Percentiles rank a stretch among this genome's conserved stretches.
These are phyloP conservation scores for Phasia obesa DNA, from an alignment of 2,888 invertebrate species.

Conservation along the genomic window DNA sequence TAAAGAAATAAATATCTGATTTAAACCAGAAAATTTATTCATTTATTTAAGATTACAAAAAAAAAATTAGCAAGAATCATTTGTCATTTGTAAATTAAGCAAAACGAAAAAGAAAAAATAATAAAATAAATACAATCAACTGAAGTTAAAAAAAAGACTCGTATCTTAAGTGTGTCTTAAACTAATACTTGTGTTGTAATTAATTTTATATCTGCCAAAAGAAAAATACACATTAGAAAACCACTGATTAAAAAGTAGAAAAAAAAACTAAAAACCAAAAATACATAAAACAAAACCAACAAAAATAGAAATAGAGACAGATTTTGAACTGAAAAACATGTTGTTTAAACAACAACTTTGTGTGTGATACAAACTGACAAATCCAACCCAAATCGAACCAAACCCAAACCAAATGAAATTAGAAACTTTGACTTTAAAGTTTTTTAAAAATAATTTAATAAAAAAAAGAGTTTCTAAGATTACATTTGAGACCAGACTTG, in stretches of 20 bases:
- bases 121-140: neutral
- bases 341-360: slow-evolving; percentile 13
- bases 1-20: too few species aligned
- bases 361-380: slow-evolving; percentile 40
- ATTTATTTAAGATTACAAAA: too few species aligned
- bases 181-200: slow-evolving; percentile 55
- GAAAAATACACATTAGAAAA: slow-evolving; percentile 46
- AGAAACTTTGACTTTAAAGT: slow-evolving; percentile 32
- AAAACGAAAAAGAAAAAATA: neutral
- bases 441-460: slow-evolving; percentile 31
- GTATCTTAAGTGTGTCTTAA: slow-evolving; percentile 40
- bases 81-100: slow-evolving; percentile 53
- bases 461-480: neutral
- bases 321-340: slow-evolving; percentile 41
- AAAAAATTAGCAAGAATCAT: slow-evolving; percentile 40
- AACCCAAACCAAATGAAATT: slow-evolving; percentile 25
- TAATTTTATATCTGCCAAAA: slow-evolving; percentile 58
- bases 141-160: neutral
- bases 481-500: neutral
- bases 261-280: slow-evolving; percentile 6
- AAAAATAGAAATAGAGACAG: slow-evolving; percentile 2
- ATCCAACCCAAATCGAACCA: slow-evolving; percentile 27
- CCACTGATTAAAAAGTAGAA: slow-evolving; percentile 46
- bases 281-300: neutral
- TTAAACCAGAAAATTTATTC: too few species aligned